Evolutionary conservation across 2,797 vertebrate species (phyloP), one percentile per base, ranked within the genome.

Genomic region (Neomorphus geoffroyi): DNA sequence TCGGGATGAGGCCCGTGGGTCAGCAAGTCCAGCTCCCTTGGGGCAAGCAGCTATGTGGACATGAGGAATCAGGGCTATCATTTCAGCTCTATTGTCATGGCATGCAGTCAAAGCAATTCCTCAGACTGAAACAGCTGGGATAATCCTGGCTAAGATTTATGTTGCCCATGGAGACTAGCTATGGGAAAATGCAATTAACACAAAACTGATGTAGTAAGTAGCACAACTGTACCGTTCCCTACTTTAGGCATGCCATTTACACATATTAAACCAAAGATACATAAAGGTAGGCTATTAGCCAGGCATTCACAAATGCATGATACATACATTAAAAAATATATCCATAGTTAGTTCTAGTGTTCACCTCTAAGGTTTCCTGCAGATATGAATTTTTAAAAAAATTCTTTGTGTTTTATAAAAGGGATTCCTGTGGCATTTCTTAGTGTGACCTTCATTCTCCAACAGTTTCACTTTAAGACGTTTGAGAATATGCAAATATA

Each of bases 251-350:
- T 95, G 83, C 92, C 94, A 97, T 97, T 97, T 97, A 93, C 71
- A 94, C 66, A n/a, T 93, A 92, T 97, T 98, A 97, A 96, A 92
- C 57, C 94, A 96, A 95, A 97, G 96, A 94, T 93, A 92, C 92
- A 91, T 96, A 97, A 97, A 97, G 91, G 95, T 96, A 96, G 97
- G 97, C 94, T 98, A 95, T 97, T 97, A 95, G 93, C 95, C 96
- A 96, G 69, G 81, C 95, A 97, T 97, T 97, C 93, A 96, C 93
- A 97, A 97, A 97, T 96, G 92, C 92, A 95, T 94, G 95, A 92
- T 92, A 97, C 93, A 91, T 70, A 96, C 95, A 94, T 96, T 94
- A 80, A 92, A 93, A 96, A 95, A 98, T 97, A 96, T 98, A 97
- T 97, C 95, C 93, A 79, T 83, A 93, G 89, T 88, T 94, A 93